Evolutionary conservation across 1,140 invertebrate genomes (phyloP).

Genomic region (Stratiolaelaps scimitus): DNA sequence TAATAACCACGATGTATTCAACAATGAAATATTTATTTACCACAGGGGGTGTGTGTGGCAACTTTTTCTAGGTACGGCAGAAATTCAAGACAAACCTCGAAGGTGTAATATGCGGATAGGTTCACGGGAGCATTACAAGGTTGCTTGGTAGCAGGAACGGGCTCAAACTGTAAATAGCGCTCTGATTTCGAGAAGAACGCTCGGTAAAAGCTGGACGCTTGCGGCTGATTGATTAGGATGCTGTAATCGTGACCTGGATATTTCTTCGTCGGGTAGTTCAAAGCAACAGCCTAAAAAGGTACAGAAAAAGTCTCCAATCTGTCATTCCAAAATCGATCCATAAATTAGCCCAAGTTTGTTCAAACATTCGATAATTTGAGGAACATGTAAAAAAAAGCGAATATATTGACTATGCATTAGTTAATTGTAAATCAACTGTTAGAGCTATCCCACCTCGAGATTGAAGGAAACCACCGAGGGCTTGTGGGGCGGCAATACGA

Average conservation of each 20-base stretch:
- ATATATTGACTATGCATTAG: no score
- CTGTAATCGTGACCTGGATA: background rate
- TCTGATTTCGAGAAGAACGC: conserved; percentile 8
- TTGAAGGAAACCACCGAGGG: conserved; percentile 29
- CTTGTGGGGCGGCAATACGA: conserved; percentile 33
- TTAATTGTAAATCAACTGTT: no score
- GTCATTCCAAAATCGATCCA: background rate
- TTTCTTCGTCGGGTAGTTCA: conserved; percentile 26
- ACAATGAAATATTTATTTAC: no score
- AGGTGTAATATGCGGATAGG: conserved; percentile 3
- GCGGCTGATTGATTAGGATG: background rate
- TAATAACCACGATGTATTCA: no score
- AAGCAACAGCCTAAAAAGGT: conserved; percentile 31
- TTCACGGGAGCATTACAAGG: conserved; percentile 8
- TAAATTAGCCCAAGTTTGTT: no score
- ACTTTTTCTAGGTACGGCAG: no score
- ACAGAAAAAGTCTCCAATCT: conserved; percentile 20
- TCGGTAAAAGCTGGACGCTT: conserved; percentile 5
- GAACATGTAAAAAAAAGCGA: no score
- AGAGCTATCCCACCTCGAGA: conserved; percentile 33
- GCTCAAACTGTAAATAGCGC: conserved; percentile 17
- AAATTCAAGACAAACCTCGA: conserved; percentile 10
- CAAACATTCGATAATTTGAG: no score
- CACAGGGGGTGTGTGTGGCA: no score
- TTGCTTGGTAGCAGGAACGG: background rate